phyloP scores from a whole-genome alignment of 1,140 invertebrate species.

The Microplitis mediator region DNA sequence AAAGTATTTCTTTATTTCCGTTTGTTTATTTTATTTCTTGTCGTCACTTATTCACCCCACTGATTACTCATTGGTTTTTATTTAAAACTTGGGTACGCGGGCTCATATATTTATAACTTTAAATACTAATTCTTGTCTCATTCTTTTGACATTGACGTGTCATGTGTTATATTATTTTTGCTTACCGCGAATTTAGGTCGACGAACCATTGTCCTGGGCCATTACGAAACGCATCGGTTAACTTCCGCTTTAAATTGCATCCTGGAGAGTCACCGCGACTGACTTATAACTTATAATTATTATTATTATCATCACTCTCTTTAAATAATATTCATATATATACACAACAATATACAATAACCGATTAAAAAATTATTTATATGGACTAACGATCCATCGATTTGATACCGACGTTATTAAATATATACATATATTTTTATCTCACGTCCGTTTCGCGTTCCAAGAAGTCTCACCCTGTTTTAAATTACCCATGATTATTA shows the following conservation, averaged over 20 bases:
- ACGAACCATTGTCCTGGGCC: constrained; percentile 16
- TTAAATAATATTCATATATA: neutral
- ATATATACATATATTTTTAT: neutral
- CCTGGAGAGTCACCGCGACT: constrained; percentile 8
- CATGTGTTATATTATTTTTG: neutral
- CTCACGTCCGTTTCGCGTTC: neutral
- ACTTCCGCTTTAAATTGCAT: constrained; percentile 23
- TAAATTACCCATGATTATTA: no score
- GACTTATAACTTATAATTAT: neutral
- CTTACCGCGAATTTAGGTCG: constrained; percentile 21
- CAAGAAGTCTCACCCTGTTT: neutral
- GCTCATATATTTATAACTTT: neutral
- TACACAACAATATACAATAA: neutral
- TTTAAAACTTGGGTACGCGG: neutral
- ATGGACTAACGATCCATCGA: neutral
- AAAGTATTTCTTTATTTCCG: constrained; percentile 3
- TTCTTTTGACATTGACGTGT: neutral
- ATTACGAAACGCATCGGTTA: constrained; percentile 26
- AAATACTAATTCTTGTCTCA: neutral
- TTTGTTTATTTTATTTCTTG: neutral
- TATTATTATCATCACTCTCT: neutral
- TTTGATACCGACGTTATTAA: neutral
- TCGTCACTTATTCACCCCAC: neutral
- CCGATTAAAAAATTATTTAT: neutral
- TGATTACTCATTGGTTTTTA: neutral